phyloP scores from a whole-genome alignment of 2,797 vertebrate genomes.

The Tragelaphus oryx region DNA sequence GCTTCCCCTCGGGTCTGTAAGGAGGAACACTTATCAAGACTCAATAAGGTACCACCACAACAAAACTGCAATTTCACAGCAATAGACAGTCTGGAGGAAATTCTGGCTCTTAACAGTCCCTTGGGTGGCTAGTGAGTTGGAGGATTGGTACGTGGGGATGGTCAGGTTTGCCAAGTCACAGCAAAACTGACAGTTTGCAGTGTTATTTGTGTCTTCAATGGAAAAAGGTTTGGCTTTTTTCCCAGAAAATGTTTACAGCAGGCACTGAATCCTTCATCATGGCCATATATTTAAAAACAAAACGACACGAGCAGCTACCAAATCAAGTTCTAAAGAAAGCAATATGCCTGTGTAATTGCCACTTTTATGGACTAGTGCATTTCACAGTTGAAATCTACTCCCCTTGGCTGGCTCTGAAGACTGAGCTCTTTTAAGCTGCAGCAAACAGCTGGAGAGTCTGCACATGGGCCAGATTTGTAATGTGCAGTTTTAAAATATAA shows the following conservation, averaged over 20 bases:
- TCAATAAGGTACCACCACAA: conserved; percentile 47
- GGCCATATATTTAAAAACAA: conserved; percentile 68
- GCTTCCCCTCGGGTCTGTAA: conserved; percentile 86
- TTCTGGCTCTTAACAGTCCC: conserved; percentile 48
- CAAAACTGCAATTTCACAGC: conserved; percentile 58
- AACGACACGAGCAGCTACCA: conserved; percentile 62
- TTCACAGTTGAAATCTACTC: conserved; percentile 65
- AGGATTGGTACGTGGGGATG: conserved; percentile 7
- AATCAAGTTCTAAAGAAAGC: conserved; percentile 69
- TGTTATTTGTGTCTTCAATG: conserved; percentile 71
- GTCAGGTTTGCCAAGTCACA: conserved; percentile 13
- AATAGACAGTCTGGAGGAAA: conserved; percentile 53
- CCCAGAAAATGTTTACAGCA: conserved; percentile 68
- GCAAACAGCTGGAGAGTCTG: conserved; percentile 50
- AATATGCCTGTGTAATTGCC: conserved; percentile 57
- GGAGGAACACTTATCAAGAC: conserved; percentile 42
- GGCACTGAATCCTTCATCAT: conserved; percentile 67
- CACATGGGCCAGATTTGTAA: conserved; percentile 51
- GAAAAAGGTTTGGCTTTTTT: conserved; percentile 67
- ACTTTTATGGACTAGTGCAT: conserved; percentile 59
- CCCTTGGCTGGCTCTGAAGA: conserved; percentile 54
- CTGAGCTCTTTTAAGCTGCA: conserved; percentile 60
- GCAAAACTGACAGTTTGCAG: conserved; percentile 56
- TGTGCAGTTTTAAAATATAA: conserved; percentile 55
- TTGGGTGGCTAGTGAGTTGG: conserved; percentile 34